Evolutionary conservation across 2,797 vertebrate genomes (phyloP).

Genomic region (Poecilia wingei): DNA sequence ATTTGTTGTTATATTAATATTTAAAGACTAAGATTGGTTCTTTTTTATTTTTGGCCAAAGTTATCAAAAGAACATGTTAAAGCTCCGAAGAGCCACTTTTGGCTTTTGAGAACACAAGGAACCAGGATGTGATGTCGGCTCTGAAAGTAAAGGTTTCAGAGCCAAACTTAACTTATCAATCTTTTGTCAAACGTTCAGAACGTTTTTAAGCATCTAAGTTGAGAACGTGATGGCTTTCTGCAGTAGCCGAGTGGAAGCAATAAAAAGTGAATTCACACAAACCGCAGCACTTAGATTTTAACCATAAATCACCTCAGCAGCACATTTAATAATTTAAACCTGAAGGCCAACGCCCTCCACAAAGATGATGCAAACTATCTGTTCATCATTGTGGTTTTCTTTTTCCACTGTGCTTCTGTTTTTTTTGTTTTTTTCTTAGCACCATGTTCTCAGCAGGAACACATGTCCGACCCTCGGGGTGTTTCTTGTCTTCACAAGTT

Average conservation of each 20-base stretch:
- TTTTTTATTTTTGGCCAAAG: not conserved
- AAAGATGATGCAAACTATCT: slow-evolving; percentile 26
- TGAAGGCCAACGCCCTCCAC: slow-evolving; percentile 19
- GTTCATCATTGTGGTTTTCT: slow-evolving; percentile 14
- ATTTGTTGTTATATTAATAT: not conserved
- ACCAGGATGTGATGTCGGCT: not conserved
- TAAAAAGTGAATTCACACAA: not conserved
- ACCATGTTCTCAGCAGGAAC: slow-evolving; percentile 48
- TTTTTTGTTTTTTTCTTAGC: slow-evolving; percentile 15
- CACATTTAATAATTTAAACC: slow-evolving; percentile 7
- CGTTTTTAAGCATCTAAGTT: not conserved
- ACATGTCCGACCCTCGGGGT: slow-evolving; percentile 59
- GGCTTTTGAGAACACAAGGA: not conserved
- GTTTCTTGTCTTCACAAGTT: slow-evolving; percentile 62
- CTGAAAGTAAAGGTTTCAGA: not conserved
- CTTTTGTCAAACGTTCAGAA: not conserved
- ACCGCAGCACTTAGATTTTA: not conserved
- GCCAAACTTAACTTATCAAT: too few species aligned
- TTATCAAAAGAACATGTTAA: not conserved
- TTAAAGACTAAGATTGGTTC: not conserved
- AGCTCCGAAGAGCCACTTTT: not conserved
- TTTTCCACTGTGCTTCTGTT: slow-evolving; percentile 12
- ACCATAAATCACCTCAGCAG: not conserved
- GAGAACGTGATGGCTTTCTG: not conserved
- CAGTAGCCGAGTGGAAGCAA: not conserved